phyloP scores from a whole-genome alignment of 2,797 vertebrate genomes.

The Chrosomus eos region DNA sequence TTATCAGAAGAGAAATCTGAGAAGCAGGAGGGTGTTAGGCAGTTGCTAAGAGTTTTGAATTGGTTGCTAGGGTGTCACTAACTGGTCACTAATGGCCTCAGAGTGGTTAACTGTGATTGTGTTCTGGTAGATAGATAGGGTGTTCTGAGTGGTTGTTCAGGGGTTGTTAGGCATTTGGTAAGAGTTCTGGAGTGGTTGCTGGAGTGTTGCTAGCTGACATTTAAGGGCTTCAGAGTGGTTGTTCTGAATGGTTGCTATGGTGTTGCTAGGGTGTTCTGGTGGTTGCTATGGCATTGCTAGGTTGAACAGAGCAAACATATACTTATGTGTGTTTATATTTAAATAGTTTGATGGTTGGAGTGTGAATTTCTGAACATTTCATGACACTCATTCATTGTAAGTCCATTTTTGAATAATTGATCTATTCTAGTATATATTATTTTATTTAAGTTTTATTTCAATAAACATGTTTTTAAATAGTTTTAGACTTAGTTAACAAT shows the following conservation, averaged over 20 bases:
- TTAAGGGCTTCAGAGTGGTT: neutral
- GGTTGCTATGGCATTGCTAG: neutral
- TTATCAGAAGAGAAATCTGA: neutral
- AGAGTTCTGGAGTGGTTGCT: no score
- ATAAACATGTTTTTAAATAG: neutral
- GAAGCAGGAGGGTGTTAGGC: neutral
- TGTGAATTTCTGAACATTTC: neutral
- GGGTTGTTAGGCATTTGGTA: neutral
- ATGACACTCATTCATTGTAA: neutral
- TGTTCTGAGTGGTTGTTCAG: neutral
- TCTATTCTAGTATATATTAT: neutral
- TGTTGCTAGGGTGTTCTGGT: neutral
- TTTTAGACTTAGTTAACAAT: neutral
- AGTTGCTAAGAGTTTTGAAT: neutral
- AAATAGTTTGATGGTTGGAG: neutral
- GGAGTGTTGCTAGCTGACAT: no score
- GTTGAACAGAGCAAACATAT: neutral
- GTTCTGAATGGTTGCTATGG: neutral
- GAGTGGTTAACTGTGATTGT: neutral
- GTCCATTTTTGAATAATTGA: neutral
- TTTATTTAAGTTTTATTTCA: neutral
- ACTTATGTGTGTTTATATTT: neutral
- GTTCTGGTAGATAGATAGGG: no score
- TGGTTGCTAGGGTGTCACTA: neutral
- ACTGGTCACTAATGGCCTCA: neutral